Conservation (phyloP, 2,113 vertebrate genomes). For the Coryphaenoides rupestris region DNA sequence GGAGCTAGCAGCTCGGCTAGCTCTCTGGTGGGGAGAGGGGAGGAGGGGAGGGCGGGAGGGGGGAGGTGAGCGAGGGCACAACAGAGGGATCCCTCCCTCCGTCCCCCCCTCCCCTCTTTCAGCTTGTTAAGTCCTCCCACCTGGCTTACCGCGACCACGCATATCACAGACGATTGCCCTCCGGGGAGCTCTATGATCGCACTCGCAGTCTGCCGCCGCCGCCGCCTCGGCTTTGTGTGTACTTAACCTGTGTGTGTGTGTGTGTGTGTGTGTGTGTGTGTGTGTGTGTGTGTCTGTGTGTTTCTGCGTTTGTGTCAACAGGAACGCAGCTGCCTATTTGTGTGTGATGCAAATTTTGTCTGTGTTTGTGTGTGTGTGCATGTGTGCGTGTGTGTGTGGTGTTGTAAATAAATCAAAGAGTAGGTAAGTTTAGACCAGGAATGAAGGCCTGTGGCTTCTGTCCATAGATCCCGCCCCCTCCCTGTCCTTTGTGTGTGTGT, state of each 20-base stretch:
- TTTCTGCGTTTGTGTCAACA: constrained; percentile 4
- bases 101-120: constrained; percentile 3
- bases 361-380: not conserved
- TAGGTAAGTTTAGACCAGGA: too few relatives aligned
- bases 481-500: constrained; percentile 53
- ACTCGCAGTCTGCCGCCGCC: constrained; percentile 7
- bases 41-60: not conserved
- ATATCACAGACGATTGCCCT: constrained; percentile 19
- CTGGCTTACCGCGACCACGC: not conserved
- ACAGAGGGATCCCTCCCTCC: constrained; percentile 1
- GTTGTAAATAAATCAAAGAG: too few relatives aligned
- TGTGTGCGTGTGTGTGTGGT: constrained; percentile 1
- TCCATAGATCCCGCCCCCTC: too few relatives aligned
- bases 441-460: too few relatives aligned
- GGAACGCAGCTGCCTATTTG: not conserved
- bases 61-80: constrained; percentile 1
- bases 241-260: not conserved
- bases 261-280: constrained; percentile 5
- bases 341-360: not conserved
- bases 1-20: constrained; percentile 2
- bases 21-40: not conserved
- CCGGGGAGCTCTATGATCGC: constrained; percentile 16
- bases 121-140: constrained; percentile 15
- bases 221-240: constrained; percentile 2
- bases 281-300: constrained; percentile 1